phyloP scores from a whole-genome alignment of 2,888 invertebrate species.

The Luperina testacea region DNA sequence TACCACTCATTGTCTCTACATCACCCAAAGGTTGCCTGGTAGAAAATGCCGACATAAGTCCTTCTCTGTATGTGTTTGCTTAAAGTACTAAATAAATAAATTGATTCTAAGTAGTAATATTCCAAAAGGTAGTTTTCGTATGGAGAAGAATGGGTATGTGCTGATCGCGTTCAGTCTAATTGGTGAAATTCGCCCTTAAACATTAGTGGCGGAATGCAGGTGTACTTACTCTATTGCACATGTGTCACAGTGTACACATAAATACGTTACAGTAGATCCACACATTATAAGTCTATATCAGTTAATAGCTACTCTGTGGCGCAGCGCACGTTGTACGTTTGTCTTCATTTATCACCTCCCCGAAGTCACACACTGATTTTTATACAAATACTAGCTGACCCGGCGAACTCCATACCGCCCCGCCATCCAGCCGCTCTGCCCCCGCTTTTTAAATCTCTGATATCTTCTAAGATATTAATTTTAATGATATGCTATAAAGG shows the following conservation, averaged over 20 bases:
- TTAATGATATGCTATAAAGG: too few relatives aligned
- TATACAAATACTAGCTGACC: slow-evolving; percentile 22
- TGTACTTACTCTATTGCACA: not conserved
- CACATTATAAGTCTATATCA: slow-evolving; percentile 30
- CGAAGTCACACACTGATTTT: slow-evolving; percentile 54
- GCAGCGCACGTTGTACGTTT: slow-evolving; percentile 48
- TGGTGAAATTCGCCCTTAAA: not conserved
- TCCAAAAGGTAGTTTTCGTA: not conserved
- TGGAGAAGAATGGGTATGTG: not conserved
- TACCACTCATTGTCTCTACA: too few relatives aligned
- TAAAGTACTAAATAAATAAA: too few relatives aligned
- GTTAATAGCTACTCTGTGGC: slow-evolving; percentile 38
- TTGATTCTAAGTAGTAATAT: not conserved
- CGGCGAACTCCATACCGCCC: too few relatives aligned
- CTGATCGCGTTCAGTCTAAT: not conserved
- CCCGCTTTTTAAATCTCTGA: too few relatives aligned
- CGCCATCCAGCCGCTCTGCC: too few relatives aligned
- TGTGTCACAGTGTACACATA: slow-evolving; percentile 7
- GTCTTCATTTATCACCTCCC: slow-evolving; percentile 59
- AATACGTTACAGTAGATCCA: slow-evolving; percentile 5
- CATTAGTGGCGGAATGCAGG: not conserved
- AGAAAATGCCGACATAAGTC: too few relatives aligned
- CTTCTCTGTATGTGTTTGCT: too few relatives aligned
- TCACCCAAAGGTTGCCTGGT: too few relatives aligned
- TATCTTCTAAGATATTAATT: too few relatives aligned